A percentile compares a stretch with the other conserved stretches of the same genome.
phyloP scores from a whole-genome alignment of 1,140 invertebrate species.

The Limonius californicus region DNA sequence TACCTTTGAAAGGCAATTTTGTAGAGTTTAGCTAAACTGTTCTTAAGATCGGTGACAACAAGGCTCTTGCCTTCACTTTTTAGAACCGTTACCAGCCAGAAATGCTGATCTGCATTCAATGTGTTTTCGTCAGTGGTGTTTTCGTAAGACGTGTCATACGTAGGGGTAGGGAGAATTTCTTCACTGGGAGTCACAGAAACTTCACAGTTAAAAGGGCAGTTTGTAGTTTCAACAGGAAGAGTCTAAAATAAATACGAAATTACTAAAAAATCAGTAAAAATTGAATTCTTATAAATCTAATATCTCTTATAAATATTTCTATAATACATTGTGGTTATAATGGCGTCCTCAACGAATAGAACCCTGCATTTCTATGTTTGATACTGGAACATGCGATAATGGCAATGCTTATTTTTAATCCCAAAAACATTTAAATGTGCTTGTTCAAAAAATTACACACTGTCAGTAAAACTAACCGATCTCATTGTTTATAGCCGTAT shows the following conservation, averaged over 20 bases:
- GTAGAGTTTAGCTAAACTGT: constrained; percentile 59
- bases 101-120: constrained; percentile 54
- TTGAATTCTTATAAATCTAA: no score
- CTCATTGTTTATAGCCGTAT: no score
- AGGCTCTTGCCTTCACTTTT: constrained; percentile 44
- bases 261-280: not conserved
- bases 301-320: no score
- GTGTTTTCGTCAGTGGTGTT: constrained; percentile 30
- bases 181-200: constrained; percentile 12
- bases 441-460: no score
- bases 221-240: constrained; percentile 5
- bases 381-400: no score
- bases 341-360: no score
- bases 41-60: constrained; percentile 50
- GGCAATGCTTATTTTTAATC: no score
- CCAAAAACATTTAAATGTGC: no score
- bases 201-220: constrained; percentile 33
- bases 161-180: constrained; percentile 39
- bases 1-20: constrained; percentile 62
- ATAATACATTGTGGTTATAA: no score
- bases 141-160: constrained; percentile 17
- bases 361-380: no score
- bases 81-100: constrained; percentile 77
- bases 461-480: no score
- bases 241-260: not conserved